Evolutionary conservation across 2,888 invertebrate species (phyloP).

Genomic region (Belgica antarctica): DNA sequence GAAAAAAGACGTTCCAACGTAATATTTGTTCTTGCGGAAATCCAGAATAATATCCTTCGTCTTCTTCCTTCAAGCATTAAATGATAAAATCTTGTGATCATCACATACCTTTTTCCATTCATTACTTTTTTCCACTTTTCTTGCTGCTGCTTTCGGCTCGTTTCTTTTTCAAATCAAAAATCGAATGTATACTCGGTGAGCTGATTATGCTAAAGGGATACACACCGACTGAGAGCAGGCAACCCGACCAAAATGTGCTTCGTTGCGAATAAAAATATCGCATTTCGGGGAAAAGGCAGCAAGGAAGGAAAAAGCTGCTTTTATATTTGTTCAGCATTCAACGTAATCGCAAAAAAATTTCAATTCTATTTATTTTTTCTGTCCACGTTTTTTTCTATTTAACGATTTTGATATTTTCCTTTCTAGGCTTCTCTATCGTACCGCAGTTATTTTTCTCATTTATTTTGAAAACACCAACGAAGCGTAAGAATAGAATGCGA

Average conservation of each 20-base stretch:
- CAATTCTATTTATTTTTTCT: slow-evolving; percentile 42
- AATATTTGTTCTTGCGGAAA: neutral
- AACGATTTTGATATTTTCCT: slow-evolving; percentile 33
- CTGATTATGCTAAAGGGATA: slow-evolving; percentile 40
- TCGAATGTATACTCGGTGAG: slow-evolving; percentile 5
- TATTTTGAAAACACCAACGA: slow-evolving; percentile 25
- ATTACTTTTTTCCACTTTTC: slow-evolving; percentile 13
- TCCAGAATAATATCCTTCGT: neutral
- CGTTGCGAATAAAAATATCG: slow-evolving; percentile 7
- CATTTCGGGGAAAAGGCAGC: too few relatives aligned
- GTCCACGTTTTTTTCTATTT: slow-evolving; percentile 42
- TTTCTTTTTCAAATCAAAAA: slow-evolving; percentile 42
- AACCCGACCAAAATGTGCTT: slow-evolving; percentile 25
- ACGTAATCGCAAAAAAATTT: slow-evolving; percentile 25
- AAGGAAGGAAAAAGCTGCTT: neutral
- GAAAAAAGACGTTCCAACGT: neutral
- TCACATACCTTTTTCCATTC: slow-evolving; percentile 36
- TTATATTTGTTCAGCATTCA: neutral
- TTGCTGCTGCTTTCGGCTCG: neutral
- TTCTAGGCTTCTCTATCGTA: neutral
- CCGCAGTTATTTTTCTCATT: slow-evolving; percentile 31
- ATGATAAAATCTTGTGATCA: slow-evolving; percentile 43
- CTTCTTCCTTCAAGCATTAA: slow-evolving; percentile 21
- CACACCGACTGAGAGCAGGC: too few relatives aligned
- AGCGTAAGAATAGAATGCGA: slow-evolving; percentile 39